These are phyloP conservation scores for Sclerodermus sp. DNA, from an alignment of 2,888 invertebrate genomes.

Conservation along the genomic window DNA sequence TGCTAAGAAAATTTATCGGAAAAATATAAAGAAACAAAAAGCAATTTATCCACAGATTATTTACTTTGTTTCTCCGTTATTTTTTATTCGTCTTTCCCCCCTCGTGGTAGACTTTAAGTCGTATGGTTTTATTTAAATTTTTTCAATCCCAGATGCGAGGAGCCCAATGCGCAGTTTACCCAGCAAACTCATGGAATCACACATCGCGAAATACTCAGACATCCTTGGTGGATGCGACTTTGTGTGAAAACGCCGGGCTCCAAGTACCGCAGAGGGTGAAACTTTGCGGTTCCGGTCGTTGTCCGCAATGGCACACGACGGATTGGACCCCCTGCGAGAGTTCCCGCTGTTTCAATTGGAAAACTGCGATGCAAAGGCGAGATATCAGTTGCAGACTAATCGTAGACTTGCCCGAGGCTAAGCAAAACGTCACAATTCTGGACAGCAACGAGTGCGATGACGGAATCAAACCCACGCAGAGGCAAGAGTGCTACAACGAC, in stretches of 20 bases:
- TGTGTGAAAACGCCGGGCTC: conserved; percentile 74
- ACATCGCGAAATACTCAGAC: conserved; percentile 39
- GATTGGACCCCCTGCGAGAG: conserved; percentile 75
- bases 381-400: conserved; percentile 65
- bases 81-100: too few relatives aligned
- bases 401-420: conserved; percentile 57
- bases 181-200: conserved; percentile 48
- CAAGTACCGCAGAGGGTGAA: conserved; percentile 66
- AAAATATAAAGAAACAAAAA: background rate
- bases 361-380: conserved; percentile 77
- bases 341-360: conserved; percentile 75
- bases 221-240: conserved; percentile 64
- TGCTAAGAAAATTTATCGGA: too few relatives aligned
- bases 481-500: conserved; percentile 78
- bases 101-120: too few relatives aligned
- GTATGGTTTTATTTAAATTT: too few relatives aligned
- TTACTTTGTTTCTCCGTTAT: too few relatives aligned
- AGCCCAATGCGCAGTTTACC: conserved; percentile 73
- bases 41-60: background rate
- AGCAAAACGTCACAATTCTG: conserved; percentile 59
- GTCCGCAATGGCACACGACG: conserved; percentile 72
- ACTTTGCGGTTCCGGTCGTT: conserved; percentile 69
- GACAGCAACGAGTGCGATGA: conserved; percentile 70
- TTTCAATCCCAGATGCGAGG: conserved; percentile 64
- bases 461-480: conserved; percentile 72